phyloP scores from a whole-genome alignment of 2,888 invertebrate genomes.

The Andrena bicolor region DNA sequence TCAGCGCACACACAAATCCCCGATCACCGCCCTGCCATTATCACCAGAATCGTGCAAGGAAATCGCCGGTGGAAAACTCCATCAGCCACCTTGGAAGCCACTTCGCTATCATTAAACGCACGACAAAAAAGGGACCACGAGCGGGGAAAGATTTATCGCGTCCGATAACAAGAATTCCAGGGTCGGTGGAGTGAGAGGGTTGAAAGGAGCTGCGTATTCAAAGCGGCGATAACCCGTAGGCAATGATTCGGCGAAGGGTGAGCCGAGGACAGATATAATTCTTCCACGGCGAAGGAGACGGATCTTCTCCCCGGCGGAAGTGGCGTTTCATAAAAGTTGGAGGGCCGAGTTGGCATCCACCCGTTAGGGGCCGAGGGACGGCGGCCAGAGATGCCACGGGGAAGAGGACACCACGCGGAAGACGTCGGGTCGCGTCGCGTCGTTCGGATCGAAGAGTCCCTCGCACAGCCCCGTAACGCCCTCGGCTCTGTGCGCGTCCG shows the following conservation, averaged over 20 bases:
- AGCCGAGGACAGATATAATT: background rate
- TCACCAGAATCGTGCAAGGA: no score
- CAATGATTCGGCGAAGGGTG: slow-evolving; percentile 7
- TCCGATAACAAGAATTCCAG: background rate
- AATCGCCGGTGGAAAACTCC: no score
- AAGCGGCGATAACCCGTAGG: slow-evolving; percentile 4
- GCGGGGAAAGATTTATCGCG: background rate
- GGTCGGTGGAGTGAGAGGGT: background rate
- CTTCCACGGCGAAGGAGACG: slow-evolving; percentile 7
- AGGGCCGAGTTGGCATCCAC: slow-evolving; percentile 10
- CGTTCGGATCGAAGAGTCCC: slow-evolving; percentile 32
- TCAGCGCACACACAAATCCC: no score
- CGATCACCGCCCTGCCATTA: no score
- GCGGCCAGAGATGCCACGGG: background rate
- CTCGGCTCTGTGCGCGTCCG: slow-evolving; percentile 9
- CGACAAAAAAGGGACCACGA: no score
- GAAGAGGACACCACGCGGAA: slow-evolving; percentile 36
- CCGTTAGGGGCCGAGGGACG: slow-evolving; percentile 20
- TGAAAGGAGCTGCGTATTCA: background rate
- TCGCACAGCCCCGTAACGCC: slow-evolving; percentile 19
- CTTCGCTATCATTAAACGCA: no score
- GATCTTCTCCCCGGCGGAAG: slow-evolving; percentile 13
- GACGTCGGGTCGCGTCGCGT: slow-evolving; percentile 20
- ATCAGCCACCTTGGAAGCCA: no score
- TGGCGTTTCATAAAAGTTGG: slow-evolving; percentile 28